These are phyloP conservation scores for Pomatostomus ruficeps DNA, from an alignment of 2,113 vertebrate genomes.

Conservation along the genomic window DNA sequence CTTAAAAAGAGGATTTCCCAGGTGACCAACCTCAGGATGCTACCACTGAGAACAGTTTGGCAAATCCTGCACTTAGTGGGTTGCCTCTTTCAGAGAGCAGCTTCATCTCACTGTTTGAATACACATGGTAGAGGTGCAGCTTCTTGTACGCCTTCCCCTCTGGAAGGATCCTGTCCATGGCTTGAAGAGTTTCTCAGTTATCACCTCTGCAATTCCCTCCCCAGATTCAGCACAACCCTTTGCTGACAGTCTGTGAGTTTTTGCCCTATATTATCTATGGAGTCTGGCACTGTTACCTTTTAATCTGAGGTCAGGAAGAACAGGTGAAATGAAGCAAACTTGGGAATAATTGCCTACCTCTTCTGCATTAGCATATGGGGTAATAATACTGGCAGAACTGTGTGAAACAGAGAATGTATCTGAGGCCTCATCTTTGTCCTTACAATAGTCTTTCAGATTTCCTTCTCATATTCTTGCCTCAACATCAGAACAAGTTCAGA, in stretches of 20 bases:
- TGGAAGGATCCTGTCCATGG: neutral
- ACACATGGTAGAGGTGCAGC: neutral
- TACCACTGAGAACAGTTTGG: neutral
- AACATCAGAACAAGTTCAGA: neutral
- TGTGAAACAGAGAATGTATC: neutral
- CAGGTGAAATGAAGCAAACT: neutral
- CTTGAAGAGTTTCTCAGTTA: neutral
- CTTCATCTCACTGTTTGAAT: neutral
- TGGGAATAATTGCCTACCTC: neutral
- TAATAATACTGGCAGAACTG: neutral
- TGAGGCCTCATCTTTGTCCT: neutral
- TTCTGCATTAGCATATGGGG: neutral
- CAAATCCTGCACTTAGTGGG: neutral
- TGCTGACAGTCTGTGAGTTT: neutral
- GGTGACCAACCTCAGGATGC: neutral
- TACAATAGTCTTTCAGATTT: neutral
- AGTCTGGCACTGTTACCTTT: neutral
- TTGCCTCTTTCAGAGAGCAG: neutral
- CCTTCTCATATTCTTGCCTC: neutral
- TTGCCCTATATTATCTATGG: neutral
- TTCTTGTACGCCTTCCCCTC: neutral
- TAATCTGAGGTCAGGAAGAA: neutral
- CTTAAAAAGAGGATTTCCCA: constrained; percentile 9
- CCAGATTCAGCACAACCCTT: neutral
- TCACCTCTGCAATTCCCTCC: neutral